Percentiles rank a stretch among this genome's conserved stretches.
phyloP scores from a whole-genome alignment of 1,140 invertebrate species.

The Andricus grossulariae region DNA sequence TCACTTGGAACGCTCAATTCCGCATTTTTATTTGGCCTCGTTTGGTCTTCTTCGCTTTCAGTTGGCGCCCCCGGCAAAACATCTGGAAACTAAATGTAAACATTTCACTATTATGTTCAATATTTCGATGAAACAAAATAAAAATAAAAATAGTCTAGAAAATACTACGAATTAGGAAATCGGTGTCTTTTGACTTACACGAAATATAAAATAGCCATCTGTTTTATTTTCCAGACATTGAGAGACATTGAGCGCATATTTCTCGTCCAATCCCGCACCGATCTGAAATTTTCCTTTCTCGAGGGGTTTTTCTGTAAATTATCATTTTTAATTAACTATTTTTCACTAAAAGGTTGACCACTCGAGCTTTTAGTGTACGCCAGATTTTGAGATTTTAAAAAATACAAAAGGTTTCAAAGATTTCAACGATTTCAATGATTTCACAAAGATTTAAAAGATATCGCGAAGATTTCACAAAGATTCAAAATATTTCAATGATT shows the following conservation, averaged over 20 bases:
- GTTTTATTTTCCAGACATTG: constrained; percentile 7
- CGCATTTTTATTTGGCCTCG: constrained; percentile 41
- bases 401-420: too few relatives aligned
- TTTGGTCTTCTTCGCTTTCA: constrained; percentile 49
- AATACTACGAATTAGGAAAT: neutral
- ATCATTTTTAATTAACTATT: neutral
- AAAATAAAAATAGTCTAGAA: neutral
- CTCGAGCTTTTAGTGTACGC: too few relatives aligned
- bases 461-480: too few relatives aligned
- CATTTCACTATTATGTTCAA: constrained; percentile 3
- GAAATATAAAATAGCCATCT: constrained; percentile 12
- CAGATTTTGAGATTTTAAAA: too few relatives aligned
- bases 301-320: neutral
- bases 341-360: too few relatives aligned
- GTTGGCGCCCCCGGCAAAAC: constrained; percentile 64
- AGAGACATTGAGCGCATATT: neutral
- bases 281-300: neutral
- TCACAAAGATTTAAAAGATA: too few relatives aligned
- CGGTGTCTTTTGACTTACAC: neutral
- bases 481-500: too few relatives aligned
- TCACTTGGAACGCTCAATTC: constrained; percentile 34
- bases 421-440: too few relatives aligned
- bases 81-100: constrained; percentile 66
- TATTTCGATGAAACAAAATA: constrained; percentile 33
- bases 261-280: neutral